These are phyloP conservation scores for Anorthoa munda DNA, from an alignment of 2,888 invertebrate species.

Conservation along the genomic window DNA sequence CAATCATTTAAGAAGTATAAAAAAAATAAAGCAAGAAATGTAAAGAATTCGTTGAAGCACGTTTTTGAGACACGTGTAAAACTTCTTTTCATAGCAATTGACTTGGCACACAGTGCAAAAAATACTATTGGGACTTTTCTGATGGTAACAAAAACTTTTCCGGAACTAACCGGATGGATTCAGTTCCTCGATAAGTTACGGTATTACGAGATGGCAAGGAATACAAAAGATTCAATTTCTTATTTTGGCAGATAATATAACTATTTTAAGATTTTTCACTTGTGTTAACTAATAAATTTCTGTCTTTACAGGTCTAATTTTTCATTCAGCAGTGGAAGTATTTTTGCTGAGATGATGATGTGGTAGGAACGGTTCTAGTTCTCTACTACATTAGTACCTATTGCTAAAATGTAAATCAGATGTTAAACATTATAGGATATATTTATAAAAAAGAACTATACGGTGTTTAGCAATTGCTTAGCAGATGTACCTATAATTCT, in stretches of 20 bases:
- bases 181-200: slow-evolving; percentile 2
- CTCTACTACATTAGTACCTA: not conserved
- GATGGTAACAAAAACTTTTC: slow-evolving; percentile 19
- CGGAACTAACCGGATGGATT: slow-evolving; percentile 2
- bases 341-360: not conserved
- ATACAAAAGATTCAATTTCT: slow-evolving; percentile 12
- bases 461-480: too few species aligned
- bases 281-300: not conserved
- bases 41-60: slow-evolving; percentile 18
- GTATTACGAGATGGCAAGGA: not conserved
- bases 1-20: slow-evolving; percentile 1
- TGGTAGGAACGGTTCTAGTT: not conserved
- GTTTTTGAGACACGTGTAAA: slow-evolving; percentile 12
- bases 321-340: too few species aligned
- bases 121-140: slow-evolving; percentile 22
- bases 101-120: slow-evolving; percentile 39
- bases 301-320: not conserved
- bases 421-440: too few species aligned
- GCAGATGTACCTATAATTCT: too few species aligned
- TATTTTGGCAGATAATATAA: not conserved
- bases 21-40: slow-evolving; percentile 17
- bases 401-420: not conserved
- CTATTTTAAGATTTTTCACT: not conserved
- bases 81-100: slow-evolving; percentile 29
- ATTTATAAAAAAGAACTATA: too few species aligned